Evolutionary conservation across 2,888 invertebrate genomes (phyloP), one percentile per base, ranked within the genome.

Genomic region (Philhelius pedissequus): DNA sequence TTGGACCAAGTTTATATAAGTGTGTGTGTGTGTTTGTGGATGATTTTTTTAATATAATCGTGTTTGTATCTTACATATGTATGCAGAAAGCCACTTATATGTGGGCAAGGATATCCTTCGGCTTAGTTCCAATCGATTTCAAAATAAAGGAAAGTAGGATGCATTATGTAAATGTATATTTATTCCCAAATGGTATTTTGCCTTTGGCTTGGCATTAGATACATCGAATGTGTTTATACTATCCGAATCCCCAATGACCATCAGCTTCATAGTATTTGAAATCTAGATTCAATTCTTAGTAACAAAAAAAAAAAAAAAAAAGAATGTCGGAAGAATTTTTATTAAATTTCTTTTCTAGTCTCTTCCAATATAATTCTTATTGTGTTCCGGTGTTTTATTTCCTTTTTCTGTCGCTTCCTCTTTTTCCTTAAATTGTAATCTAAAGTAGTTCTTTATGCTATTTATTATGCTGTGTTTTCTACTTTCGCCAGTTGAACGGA

Each of bases 261-360:
- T 68, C 73, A 69, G 62, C 40, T 30, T 30, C 18, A 40, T 60
- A 38, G 73, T 56, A 74, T 48, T 64, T 74, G 73, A 74, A 83
- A 64, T 83, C 78, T 56, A 30, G 54, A 74, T 69, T 69, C 68
- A 48, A 69, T 64, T 73, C 78, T 69, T 15, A 25, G 48, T 40
- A 54, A 32, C 15, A 52, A 11, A 54, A 18, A 30, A 9, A 8
- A n/a, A 54, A 30, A 54, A 30, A 30, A 60, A 58, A 73, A 60
- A 30, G 82, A 78, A 83, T 83, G 82, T 78, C 73, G 68, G 68
- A 83, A 78, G 82, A 74, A 83, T 78, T 83, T 83, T 74, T 78
- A 83, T 83, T 83, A 78, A 83, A 83, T 83, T 83, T 83, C 73
- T 73, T 76, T 73, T 76, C 68, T 15, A 76, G 70, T 76, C 50